A percentile compares a stretch with the other conserved stretches of the same genome.
These are phyloP conservation scores for Columba janthina DNA, from an alignment of 2,113 vertebrate genomes.

Conservation along the genomic window DNA sequence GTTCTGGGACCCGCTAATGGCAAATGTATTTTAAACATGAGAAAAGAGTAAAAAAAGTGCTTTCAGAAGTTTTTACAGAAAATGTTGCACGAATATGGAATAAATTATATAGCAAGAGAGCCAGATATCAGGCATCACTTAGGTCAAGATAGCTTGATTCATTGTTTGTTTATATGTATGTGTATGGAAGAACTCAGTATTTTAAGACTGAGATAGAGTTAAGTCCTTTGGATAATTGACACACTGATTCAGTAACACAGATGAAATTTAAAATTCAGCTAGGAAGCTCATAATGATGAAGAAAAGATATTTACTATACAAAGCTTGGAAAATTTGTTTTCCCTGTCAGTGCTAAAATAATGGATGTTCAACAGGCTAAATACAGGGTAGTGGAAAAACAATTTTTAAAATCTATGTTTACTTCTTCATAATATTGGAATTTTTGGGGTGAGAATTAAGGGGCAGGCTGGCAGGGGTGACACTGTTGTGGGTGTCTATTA, in stretches of 20 bases:
- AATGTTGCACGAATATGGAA: background rate
- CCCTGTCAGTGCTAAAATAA: background rate
- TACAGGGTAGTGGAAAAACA: background rate
- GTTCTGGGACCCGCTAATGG: background rate
- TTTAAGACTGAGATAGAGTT: background rate
- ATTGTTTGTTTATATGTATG: accelerated
- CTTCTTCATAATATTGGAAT: background rate
- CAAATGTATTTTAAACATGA: background rate
- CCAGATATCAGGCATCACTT: background rate
- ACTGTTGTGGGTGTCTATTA: too few relatives aligned
- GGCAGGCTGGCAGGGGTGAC: too few relatives aligned
- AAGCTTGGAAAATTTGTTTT: background rate
- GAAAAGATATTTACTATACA: background rate
- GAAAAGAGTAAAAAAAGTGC: background rate
- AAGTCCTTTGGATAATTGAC: background rate
- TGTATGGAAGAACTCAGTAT: background rate
- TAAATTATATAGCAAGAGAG: background rate
- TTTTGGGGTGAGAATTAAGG: background rate
- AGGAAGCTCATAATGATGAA: background rate
- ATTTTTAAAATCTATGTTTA: background rate
- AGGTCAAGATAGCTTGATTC: background rate
- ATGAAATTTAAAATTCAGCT: background rate
- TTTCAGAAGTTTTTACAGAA: background rate
- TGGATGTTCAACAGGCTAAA: background rate
- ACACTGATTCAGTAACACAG: background rate